Base-by-base conservation (phyloP, 2,113 vertebrate genomes). In the Shinisaurus crocodilurus region DNA sequence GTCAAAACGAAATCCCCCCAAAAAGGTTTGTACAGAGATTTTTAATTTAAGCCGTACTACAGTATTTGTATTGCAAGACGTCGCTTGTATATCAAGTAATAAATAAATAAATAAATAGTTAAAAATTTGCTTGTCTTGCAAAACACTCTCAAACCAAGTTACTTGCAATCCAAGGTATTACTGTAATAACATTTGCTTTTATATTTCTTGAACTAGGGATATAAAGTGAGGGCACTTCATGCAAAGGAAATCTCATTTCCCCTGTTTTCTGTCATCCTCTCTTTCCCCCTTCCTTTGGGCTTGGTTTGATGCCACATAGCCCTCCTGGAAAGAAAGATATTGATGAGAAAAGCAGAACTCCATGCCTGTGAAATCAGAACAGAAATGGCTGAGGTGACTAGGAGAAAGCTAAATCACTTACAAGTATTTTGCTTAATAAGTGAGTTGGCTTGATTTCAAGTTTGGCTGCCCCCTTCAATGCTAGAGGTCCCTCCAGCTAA, bases 371-470 rank as follows among this genome's bases (percentile, higher is more conserved):
- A 81, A 87, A 83, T 60, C 29, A 86, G 48, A 29, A 8, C 0
- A 3, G 13, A 60, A 60, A 75, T 60, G 82, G 60, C 27, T 37
- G 16, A 0, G 13, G 16, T 76, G 70, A 6, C 0, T 4, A 89
- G 67, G 86, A 5, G 60, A 76, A 86, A 23, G 29, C 48, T 27
- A 57, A 57, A 76, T 63, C 20, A 2, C 50, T 29, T 86, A 25
- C 74, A 87, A 87, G 70, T 34, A 75, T 1, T 32, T 23, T 29
- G n/a, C 89, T 86, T 18, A 69, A 3, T 79, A 87, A 37, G 70
- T 4, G 50, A 32, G 3, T 92, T 88, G 45, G 27, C 81, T 94
- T 34, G 83, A 50, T 86, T 89, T 86, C 84, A 54, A 54, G 27
- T 25, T 91, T 0, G 0, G 0, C 69, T 89, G n/a, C 7, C 10